phyloP scores from a whole-genome alignment of 2,888 invertebrate genomes.

The Marronus borbonicus region DNA sequence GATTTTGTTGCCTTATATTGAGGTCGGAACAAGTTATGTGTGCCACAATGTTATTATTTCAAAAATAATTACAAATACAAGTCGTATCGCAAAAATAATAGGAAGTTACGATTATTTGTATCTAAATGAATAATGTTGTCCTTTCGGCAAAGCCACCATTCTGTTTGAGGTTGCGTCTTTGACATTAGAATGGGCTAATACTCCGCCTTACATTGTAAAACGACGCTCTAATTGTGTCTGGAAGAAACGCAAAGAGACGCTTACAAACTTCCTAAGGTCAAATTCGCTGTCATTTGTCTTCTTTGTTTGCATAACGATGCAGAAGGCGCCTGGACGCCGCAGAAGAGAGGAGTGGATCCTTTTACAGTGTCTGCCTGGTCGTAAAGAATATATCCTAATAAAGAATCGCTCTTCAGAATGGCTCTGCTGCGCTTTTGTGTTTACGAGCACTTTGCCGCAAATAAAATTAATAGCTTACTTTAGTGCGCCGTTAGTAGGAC shows the following conservation, averaged over 20 bases:
- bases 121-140: not conserved
- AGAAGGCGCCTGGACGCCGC: slow-evolving; percentile 8
- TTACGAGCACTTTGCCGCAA: slow-evolving; percentile 25
- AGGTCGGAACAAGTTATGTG: no score
- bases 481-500: slow-evolving; percentile 3
- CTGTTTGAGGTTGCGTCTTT: not conserved
- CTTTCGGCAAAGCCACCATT: not conserved
- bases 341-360: slow-evolving; percentile 5
- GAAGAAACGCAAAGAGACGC: slow-evolving; percentile 6
- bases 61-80: no score
- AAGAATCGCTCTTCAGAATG: slow-evolving; percentile 19
- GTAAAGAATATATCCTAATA: slow-evolving; percentile 31
- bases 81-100: no score
- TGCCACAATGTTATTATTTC: no score
- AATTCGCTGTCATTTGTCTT: slow-evolving; percentile 11
- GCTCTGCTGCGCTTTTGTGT: slow-evolving; percentile 16
- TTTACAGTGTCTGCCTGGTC: slow-evolving; percentile 19
- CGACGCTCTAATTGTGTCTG: slow-evolving; percentile 5
- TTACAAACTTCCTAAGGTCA: slow-evolving; percentile 16
- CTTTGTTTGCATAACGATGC: slow-evolving; percentile 23
- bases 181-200: slow-evolving; percentile 6
- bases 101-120: not conserved
- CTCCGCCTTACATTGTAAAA: not conserved
- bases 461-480: slow-evolving; percentile 24
- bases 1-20: no score